A percentile compares a stretch with the other conserved stretches of the same genome.
Conservation (phyloP, 1,140 invertebrate species). For the Drosophila eugracilis region DNA sequence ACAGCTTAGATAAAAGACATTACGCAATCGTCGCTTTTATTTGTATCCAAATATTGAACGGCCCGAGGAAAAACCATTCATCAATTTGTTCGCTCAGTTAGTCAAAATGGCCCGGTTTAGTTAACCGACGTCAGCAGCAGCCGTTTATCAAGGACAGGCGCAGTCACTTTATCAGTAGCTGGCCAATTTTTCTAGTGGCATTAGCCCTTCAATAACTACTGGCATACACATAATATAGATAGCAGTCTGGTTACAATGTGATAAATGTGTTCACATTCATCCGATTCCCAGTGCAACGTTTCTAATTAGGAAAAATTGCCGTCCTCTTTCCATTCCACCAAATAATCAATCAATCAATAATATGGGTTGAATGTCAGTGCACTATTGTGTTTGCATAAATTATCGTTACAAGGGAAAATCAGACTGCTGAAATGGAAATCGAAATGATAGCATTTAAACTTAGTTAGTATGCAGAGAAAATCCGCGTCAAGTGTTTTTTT, state of each 20-base stretch:
- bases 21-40: constrained; percentile 22
- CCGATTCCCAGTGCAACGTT: constrained; percentile 12
- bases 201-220: constrained; percentile 59
- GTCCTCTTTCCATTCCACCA: background rate
- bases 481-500: constrained; percentile 6
- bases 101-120: constrained; percentile 9
- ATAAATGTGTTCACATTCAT: constrained; percentile 46
- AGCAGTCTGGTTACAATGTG: constrained; percentile 46
- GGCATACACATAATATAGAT: constrained; percentile 51
- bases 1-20: constrained; percentile 12
- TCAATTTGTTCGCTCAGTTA: constrained; percentile 36
- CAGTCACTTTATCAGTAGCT: constrained; percentile 57
- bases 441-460: background rate
- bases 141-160: constrained; percentile 34
- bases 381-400: constrained; percentile 54
- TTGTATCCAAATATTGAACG: constrained; percentile 18
- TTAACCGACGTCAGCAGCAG: constrained; percentile 38
- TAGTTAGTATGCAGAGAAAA: background rate
- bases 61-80: constrained; percentile 50
- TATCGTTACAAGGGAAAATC: constrained; percentile 44
- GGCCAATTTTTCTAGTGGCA: constrained; percentile 49
- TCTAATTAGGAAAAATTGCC: constrained; percentile 53
- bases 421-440: constrained; percentile 17
- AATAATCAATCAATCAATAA: constrained; percentile 61
- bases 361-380: constrained; percentile 21